Conservation (phyloP, 1,140 invertebrate genomes). For the Pseudomyrmex gracilis region DNA sequence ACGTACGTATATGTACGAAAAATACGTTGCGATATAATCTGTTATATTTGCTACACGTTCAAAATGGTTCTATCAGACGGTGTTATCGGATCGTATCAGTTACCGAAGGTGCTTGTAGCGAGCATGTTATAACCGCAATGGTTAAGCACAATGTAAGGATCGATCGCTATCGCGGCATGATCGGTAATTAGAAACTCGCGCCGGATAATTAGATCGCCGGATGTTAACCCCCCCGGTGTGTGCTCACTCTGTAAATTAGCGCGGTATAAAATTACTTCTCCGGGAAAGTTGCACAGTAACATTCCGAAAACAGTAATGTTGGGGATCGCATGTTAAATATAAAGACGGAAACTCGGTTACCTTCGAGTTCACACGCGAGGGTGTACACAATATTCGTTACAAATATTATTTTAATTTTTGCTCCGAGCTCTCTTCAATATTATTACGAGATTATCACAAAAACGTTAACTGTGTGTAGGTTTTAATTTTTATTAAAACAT, state of each 20-base stretch:
- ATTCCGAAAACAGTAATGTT: not conserved
- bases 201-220: slow-evolving; percentile 30
- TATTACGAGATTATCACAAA: too few relatives aligned
- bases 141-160: slow-evolving; percentile 29
- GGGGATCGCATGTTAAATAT: not conserved
- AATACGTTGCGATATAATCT: not conserved
- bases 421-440: too few relatives aligned
- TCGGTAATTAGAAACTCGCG: slow-evolving; percentile 44
- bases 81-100: slow-evolving; percentile 19
- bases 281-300: not conserved
- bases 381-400: too few relatives aligned
- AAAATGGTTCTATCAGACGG: not conserved
- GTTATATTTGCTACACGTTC: not conserved
- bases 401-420: too few relatives aligned
- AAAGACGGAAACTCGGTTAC: not conserved
- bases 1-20: too few relatives aligned
- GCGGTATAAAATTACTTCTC: not conserved
- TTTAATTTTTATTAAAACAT: not conserved
- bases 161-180: slow-evolving; percentile 24
- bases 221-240: not conserved
- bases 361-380: not conserved
- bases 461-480: too few relatives aligned
- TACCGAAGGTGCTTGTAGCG: not conserved
- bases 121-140: slow-evolving; percentile 14
- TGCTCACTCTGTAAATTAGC: not conserved